Evolutionary conservation across 2,888 invertebrate genomes (phyloP).

Genomic region (Sarcophaga caerulescens): DNA sequence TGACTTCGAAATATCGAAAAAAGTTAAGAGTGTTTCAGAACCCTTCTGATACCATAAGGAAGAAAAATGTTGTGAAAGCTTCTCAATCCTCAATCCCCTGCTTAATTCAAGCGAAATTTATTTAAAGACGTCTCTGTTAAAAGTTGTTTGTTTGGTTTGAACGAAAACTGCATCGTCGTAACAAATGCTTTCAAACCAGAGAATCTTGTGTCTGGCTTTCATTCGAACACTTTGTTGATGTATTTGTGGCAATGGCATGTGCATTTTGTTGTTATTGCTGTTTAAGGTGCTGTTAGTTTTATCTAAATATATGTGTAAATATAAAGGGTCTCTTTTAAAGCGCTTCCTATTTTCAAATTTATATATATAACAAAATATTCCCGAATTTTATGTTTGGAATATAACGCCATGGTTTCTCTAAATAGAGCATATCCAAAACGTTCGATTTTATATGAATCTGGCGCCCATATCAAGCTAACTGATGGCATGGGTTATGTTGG

Average conservation of each 20-base stretch:
- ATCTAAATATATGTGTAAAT: background rate
- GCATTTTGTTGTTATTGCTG: no score
- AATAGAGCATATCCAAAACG: no score
- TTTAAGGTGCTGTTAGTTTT: constrained; percentile 38
- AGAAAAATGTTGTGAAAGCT: background rate
- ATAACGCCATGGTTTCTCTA: no score
- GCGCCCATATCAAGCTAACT: no score
- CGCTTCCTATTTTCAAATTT: no score
- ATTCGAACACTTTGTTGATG: background rate
- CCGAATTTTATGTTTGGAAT: no score
- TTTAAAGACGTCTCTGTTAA: constrained; percentile 8
- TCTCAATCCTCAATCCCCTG: background rate
- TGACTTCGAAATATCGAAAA: no score
- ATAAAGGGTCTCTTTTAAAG: no score
- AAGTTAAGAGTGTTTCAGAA: background rate
- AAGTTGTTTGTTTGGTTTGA: background rate
- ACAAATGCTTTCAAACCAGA: constrained; percentile 21
- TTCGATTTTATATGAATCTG: no score
- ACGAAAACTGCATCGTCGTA: constrained; percentile 14
- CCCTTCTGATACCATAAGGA: background rate
- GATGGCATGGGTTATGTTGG: no score
- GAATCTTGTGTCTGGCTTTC: constrained; percentile 34
- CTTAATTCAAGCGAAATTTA: background rate
- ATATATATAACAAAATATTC: no score
- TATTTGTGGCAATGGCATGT: background rate